Base-by-base conservation (phyloP, 2,888 invertebrate genomes). In the Dynastes tityus region DNA sequence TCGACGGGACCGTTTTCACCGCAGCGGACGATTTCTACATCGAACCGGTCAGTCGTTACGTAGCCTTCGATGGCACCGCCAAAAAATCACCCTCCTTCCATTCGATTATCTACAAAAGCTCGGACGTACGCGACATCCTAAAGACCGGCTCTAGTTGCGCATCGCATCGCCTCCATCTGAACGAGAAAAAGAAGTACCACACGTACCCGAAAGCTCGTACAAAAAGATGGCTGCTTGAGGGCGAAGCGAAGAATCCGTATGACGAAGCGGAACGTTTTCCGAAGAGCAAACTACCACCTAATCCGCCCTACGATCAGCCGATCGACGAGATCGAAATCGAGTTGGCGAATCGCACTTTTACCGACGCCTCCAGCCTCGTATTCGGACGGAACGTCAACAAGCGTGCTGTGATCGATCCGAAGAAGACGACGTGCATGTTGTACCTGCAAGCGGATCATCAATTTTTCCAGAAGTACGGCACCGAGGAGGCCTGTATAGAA, bases 371-470 rank as follows among this genome's bases (percentile, higher is more conserved):
- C 6, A 92, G 91, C 75, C 82, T 88, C 67, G 91, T 92, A 80
- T 90, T 91, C 49, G 74, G 79, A 1, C 88, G 92, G 70, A 92
- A 92, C 84, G 92, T 92, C 29, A 92, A 92, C 84, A 93, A 92
- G 86, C 89, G 94, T 81, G 94, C 94, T 6, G 93, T 93, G 1
- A 92, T 95, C 63, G 95, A 95, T 88, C 96, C 96, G 37, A 93
- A 94, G 84, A 97, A 97, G 88, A 97, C 96, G 55, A 97, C 98
- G 0, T 98, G 98, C 87, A 95, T 97, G 92, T 91, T 98, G 78
- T 98, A 97, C 88, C 91, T 99, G 85, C 98, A 98, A 89, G 98
- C 99, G 2, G 97, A 97, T 90, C 98, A 98, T 89, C 95, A 97
- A 89, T 97, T 99, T 89, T 99, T 95, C 90, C 95, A 97, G 87